phyloP scores from a whole-genome alignment of 1,140 invertebrate genomes.

The Lordiphosa mommai region DNA sequence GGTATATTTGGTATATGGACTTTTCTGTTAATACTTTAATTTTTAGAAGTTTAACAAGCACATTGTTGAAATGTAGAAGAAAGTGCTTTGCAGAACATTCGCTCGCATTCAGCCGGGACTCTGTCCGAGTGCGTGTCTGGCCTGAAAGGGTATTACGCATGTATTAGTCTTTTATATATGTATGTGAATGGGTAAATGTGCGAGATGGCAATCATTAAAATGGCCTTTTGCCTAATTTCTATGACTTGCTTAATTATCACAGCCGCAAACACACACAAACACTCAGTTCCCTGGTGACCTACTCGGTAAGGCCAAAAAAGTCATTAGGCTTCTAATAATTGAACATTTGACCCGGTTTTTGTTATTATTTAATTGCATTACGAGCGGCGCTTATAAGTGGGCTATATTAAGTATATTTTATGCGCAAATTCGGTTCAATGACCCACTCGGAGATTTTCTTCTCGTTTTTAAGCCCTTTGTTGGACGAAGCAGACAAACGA shows the following conservation, averaged over 20 bases:
- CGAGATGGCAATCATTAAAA: constrained; percentile 74
- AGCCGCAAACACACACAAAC: constrained; percentile 27
- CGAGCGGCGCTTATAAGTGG: constrained; percentile 37
- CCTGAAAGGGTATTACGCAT: constrained; percentile 56
- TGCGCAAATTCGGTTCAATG: constrained; percentile 23
- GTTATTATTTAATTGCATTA: constrained; percentile 66
- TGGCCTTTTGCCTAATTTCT: constrained; percentile 75
- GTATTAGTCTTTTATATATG: constrained; percentile 1
- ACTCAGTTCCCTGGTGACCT: constrained; percentile 22
- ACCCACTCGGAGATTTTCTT: constrained; percentile 11
- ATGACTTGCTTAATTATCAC: constrained; percentile 77
- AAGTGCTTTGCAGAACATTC: not conserved
- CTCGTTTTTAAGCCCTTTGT: constrained; percentile 15
- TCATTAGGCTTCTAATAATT: constrained; percentile 76
- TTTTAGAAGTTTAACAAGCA: too few species aligned
- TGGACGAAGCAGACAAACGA: constrained; percentile 11
- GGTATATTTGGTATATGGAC: too few species aligned
- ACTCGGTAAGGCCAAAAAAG: constrained; percentile 21
- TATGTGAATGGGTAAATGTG: constrained; percentile 28
- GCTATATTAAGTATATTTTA: constrained; percentile 38
- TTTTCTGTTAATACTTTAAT: too few species aligned
- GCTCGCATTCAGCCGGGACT: not conserved
- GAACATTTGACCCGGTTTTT: constrained; percentile 66
- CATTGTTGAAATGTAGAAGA: not conserved
- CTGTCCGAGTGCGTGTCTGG: constrained; percentile 29